These are phyloP conservation scores for Drosophila kepulauana DNA, from an alignment of 1,140 invertebrate species.

Conservation along the genomic window DNA sequence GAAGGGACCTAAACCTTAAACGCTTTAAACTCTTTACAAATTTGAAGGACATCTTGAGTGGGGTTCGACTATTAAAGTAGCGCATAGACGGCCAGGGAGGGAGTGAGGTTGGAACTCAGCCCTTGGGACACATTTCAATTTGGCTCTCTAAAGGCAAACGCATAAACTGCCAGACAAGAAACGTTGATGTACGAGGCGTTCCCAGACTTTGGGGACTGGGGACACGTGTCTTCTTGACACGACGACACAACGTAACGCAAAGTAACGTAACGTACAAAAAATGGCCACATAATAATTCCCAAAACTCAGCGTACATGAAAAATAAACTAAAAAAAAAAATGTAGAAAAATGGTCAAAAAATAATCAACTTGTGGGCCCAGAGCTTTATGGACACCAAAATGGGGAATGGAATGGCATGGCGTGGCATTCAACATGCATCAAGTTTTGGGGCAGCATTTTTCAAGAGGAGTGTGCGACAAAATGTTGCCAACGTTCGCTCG, in stretches of 20 bases:
- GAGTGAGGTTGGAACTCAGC: conserved; percentile 7
- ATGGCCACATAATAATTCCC: conserved; percentile 74
- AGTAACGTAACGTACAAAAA: conserved; percentile 43
- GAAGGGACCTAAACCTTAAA: conserved; percentile 20
- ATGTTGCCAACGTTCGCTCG: not conserved
- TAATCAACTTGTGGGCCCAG: conserved; percentile 59
- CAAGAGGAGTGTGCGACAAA: conserved; percentile 14
- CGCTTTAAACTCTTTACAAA: conserved; percentile 44
- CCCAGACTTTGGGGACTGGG: conserved; percentile 13
- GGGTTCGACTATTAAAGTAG: conserved; percentile 1
- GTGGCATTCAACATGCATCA: conserved; percentile 11
- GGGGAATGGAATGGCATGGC: conserved; percentile 20
- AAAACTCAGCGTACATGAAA: conserved; percentile 28
- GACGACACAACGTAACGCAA: conserved; percentile 31
- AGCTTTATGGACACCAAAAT: conserved; percentile 4
- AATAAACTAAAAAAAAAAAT: conserved; percentile 50
- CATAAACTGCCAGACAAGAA: conserved; percentile 64
- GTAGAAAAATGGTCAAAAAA: conserved; percentile 57
- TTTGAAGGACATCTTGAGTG: conserved; percentile 23
- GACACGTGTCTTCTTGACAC: conserved; percentile 54
- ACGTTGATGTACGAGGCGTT: conserved; percentile 59
- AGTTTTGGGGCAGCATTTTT: conserved; percentile 30
- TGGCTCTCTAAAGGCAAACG: conserved; percentile 63
- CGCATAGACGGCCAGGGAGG: too few species aligned
- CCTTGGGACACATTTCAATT: conserved; percentile 76